Conservation (phyloP, 2,797 vertebrate genomes). For the Chaetodon trifasciatus region DNA sequence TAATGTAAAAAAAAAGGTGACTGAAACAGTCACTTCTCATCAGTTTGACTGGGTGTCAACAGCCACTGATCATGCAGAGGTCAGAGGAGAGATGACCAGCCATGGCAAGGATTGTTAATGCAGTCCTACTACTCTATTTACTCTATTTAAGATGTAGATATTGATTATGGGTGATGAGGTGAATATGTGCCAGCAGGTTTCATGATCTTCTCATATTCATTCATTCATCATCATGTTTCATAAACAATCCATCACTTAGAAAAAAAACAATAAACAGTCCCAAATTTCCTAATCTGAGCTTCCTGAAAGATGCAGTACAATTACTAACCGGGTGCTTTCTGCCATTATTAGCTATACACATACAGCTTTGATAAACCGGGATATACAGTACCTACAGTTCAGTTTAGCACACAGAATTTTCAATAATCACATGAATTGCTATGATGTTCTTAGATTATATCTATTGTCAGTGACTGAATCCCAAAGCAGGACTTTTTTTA, state of each 20-base stretch:
- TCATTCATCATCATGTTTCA: neutral
- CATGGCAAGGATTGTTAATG: neutral
- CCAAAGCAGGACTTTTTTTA: neutral
- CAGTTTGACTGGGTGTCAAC: slow-evolving; percentile 9
- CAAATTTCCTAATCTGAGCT: neutral
- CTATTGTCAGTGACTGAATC: neutral
- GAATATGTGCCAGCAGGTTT: slow-evolving; percentile 12
- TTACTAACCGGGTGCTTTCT: neutral
- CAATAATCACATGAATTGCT: too few species aligned
- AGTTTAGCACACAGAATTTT: too few species aligned
- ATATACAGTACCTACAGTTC: neutral
- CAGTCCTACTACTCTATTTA: too few species aligned
- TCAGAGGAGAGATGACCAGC: neutral
- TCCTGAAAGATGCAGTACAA: too few species aligned
- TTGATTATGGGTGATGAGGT: slow-evolving; percentile 8
- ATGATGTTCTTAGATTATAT: too few species aligned
- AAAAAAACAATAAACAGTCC: slow-evolving; percentile 1
- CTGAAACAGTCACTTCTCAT: neutral
- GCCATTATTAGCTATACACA: neutral
- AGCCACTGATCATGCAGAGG: slow-evolving; percentile 3
- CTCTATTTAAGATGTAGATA: neutral
- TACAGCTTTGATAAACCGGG: neutral
- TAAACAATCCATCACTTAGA: slow-evolving; percentile 10
- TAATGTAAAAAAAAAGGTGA: neutral
- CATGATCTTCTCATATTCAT: slow-evolving; percentile 5